phyloP scores from a whole-genome alignment of 2,113 vertebrate genomes.

The Ceyx cyanopectus region DNA sequence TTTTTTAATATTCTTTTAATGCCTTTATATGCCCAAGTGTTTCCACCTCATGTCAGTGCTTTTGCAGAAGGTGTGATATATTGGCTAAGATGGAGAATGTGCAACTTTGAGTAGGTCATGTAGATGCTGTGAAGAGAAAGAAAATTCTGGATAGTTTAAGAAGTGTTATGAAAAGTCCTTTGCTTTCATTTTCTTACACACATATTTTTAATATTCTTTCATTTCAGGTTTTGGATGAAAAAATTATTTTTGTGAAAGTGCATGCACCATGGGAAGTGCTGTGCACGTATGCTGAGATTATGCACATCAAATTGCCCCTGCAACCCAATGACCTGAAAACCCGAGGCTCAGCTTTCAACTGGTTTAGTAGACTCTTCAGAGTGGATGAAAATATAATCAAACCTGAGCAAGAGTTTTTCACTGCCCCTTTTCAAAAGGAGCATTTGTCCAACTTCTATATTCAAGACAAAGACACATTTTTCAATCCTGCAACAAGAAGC shows the following conservation, averaged over 20 bases:
- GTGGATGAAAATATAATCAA: conserved; percentile 85
- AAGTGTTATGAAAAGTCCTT: not conserved
- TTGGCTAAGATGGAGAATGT: not conserved
- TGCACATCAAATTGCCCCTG: conserved; percentile 93
- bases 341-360: conserved; percentile 80
- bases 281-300: conserved; percentile 88
- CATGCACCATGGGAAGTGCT: conserved; percentile 92
- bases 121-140: not conserved
- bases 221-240: conserved; percentile 84
- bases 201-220: not conserved
- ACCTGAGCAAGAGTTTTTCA: conserved; percentile 89
- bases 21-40: not conserved
- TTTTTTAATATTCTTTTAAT: not conserved
- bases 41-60: not conserved
- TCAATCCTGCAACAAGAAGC: conserved; percentile 91
- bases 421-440: conserved; percentile 88
- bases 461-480: conserved; percentile 86
- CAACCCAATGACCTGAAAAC: conserved; percentile 83
- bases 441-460: conserved; percentile 83
- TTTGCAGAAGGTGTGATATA: not conserved
- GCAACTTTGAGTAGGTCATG: not conserved
- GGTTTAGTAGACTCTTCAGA: conserved; percentile 84
- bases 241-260: conserved; percentile 87
- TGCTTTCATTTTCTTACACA: not conserved
- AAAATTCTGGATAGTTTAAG: not conserved